Conservation (phyloP, 2,888 invertebrate genomes). For the Tupiocoris notatus region DNA sequence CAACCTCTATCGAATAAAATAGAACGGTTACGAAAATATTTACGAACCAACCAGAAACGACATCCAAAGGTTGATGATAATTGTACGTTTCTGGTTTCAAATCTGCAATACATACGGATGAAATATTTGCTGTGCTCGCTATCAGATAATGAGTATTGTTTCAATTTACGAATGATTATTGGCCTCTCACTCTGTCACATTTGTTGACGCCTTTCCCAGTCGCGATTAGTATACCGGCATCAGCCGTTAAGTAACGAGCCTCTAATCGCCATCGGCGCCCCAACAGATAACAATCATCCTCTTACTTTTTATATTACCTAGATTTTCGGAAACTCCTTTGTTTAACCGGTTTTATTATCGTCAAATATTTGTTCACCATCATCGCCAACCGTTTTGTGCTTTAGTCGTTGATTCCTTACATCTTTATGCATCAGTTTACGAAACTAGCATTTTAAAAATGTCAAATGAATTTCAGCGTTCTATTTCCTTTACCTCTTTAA, state of each 20-base stretch:
- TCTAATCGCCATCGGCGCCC: slow-evolving; percentile 35
- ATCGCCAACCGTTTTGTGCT: slow-evolving; percentile 21
- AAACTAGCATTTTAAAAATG: background rate
- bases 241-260: background rate
- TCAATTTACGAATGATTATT: background rate
- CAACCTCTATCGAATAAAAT: no score
- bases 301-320: slow-evolving; percentile 24
- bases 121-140: no score
- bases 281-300: slow-evolving; percentile 32
- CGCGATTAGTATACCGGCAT: background rate
- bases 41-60: no score
- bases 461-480: no score
- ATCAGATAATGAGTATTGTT: background rate
- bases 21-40: no score
- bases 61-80: no score
- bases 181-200: background rate
- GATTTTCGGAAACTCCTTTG: slow-evolving; percentile 31
- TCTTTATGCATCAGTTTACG: background rate
- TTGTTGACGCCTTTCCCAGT: background rate
- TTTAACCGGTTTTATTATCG: slow-evolving; percentile 36
- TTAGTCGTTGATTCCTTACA: slow-evolving; percentile 1
- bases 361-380: slow-evolving; percentile 34
- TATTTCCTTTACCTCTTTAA: background rate
- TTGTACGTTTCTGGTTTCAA: no score
- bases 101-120: no score